phyloP scores from a whole-genome alignment of 2,797 vertebrate species.

The Rhadinocentrus ornatus region DNA sequence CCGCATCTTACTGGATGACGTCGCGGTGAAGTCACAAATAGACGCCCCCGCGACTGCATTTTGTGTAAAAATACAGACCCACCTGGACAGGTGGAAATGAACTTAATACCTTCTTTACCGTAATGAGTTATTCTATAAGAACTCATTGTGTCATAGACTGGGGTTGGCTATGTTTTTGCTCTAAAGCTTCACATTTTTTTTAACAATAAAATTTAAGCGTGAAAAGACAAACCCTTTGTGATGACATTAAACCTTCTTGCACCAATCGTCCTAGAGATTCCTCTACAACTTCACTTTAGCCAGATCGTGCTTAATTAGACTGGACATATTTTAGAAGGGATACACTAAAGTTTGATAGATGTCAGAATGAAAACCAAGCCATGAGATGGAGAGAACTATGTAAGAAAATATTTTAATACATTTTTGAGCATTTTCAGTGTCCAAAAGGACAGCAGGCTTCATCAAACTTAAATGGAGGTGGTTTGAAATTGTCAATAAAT shows the following conservation, averaged over 20 bases:
- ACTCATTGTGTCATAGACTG: neutral
- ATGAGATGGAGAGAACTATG: neutral
- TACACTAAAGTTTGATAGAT: neutral
- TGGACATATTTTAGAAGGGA: too few species aligned
- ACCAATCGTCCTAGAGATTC: too few species aligned
- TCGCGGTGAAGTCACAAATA: constrained; percentile 25
- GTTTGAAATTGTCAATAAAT: too few species aligned
- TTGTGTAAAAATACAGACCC: neutral
- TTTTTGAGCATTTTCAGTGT: too few species aligned
- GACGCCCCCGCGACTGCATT: neutral
- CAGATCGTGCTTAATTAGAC: too few species aligned
- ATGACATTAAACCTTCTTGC: too few species aligned
- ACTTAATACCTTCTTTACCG: neutral
- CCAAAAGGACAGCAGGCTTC: too few species aligned
- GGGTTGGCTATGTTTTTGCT: neutral
- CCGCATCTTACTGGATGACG: constrained; percentile 21
- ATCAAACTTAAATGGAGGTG: neutral
- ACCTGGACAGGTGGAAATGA: neutral
- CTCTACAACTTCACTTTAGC: too few species aligned
- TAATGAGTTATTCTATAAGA: neutral
- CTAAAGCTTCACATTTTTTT: too few species aligned
- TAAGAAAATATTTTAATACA: neutral
- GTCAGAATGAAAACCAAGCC: neutral
- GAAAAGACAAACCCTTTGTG: too few species aligned
- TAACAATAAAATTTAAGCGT: too few species aligned